Percentiles rank a stretch among this genome's conserved stretches.
phyloP scores from a whole-genome alignment of 2,888 invertebrate genomes.

The Mechanitis mazaeus region DNA sequence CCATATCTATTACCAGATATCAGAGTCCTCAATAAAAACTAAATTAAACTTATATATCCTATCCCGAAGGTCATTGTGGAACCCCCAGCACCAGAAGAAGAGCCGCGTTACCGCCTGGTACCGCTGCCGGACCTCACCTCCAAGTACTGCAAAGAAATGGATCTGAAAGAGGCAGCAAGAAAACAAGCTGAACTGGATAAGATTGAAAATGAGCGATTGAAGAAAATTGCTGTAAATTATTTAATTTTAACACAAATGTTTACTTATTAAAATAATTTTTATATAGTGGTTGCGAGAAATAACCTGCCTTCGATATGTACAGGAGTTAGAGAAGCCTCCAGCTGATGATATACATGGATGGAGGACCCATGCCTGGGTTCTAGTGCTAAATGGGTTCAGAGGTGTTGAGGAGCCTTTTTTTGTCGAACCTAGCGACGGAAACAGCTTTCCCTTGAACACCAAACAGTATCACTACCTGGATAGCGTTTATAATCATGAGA shows the following conservation, averaged over 20 bases:
- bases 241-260: too few relatives aligned
- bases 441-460: conserved; percentile 73
- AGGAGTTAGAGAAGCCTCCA: conserved; percentile 81
- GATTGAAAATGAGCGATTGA: conserved; percentile 42
- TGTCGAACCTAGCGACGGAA: conserved; percentile 90
- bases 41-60: too few relatives aligned
- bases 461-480: conserved; percentile 85
- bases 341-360: conserved; percentile 81
- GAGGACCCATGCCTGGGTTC: conserved; percentile 90
- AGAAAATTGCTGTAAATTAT: conserved; percentile 50
- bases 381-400: conserved; percentile 78
- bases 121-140: conserved; percentile 64
- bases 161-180: conserved; percentile 40
- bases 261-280: too few relatives aligned
- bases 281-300: neutral
- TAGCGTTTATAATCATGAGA: conserved; percentile 89
- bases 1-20: too few relatives aligned
- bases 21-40: too few relatives aligned
- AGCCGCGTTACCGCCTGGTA: conserved; percentile 61
- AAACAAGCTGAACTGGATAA: conserved; percentile 49
- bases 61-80: conserved; percentile 42
- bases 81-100: conserved; percentile 42
- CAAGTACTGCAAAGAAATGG: conserved; percentile 54
- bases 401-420: conserved; percentile 83
- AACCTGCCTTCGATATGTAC: conserved; percentile 5